Evolutionary conservation across 2,888 invertebrate species (phyloP).

Genomic region (Falcaria lacertinaria): DNA sequence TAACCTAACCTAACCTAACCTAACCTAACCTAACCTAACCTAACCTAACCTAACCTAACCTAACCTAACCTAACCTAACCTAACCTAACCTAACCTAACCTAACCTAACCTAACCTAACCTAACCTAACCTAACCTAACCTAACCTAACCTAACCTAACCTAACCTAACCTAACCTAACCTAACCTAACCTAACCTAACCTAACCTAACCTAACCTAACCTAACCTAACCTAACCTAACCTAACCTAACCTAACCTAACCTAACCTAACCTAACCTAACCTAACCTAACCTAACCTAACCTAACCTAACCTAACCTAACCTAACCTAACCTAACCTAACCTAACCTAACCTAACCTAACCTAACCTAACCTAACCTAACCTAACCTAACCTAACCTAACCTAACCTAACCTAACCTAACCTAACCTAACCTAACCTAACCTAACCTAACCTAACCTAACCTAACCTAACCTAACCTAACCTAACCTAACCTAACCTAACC

Average conservation of each 20-base stretch:
- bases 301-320: constrained; percentile 11
- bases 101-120: constrained; percentile 4
- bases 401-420: constrained; percentile 12
- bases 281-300: constrained; percentile 7
- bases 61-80: constrained; percentile 9
- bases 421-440: constrained; percentile 14
- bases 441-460: constrained; percentile 11
- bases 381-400: constrained; percentile 13
- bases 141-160: constrained; percentile 8
- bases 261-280: constrained; percentile 8
- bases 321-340: constrained; percentile 14
- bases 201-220: constrained; percentile 8
- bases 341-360: constrained; percentile 15
- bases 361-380: constrained; percentile 13
- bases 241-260: constrained; percentile 8
- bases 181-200: constrained; percentile 8
- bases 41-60: constrained; percentile 11
- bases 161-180: constrained; percentile 10
- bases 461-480: constrained; percentile 9
- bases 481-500: constrained; percentile 11
- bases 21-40: constrained; percentile 9
- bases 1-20: constrained; percentile 8
- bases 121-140: constrained; percentile 12
- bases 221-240: constrained; percentile 10
- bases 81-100: constrained; percentile 7